Conservation (phyloP, 1,140 invertebrate species). For the Drosophila sp. region DNA sequence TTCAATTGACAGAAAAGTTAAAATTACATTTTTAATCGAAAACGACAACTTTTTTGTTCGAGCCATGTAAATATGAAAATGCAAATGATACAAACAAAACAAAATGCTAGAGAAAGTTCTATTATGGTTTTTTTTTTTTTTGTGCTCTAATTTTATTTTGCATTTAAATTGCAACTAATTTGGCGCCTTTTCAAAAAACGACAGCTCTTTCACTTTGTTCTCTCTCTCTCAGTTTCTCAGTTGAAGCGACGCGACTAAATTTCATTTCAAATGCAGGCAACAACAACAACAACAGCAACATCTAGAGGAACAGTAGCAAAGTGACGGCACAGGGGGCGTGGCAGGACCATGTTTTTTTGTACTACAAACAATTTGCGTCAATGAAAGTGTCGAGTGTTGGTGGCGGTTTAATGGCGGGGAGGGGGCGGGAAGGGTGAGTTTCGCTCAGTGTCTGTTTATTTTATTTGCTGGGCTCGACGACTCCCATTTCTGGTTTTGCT, state of each 20-base stretch:
- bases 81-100: slow-evolving; percentile 49
- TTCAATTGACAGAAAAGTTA: slow-evolving; percentile 26
- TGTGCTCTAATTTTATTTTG: slow-evolving; percentile 14
- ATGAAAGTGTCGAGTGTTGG: slow-evolving; percentile 61
- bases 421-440: neutral
- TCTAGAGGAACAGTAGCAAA: neutral
- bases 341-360: slow-evolving; percentile 18
- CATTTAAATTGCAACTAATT: slow-evolving; percentile 80
- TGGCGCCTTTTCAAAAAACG: slow-evolving; percentile 43
- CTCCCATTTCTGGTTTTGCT: slow-evolving; percentile 33
- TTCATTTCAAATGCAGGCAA: slow-evolving; percentile 66
- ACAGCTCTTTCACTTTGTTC: neutral
- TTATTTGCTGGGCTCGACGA: slow-evolving; percentile 47
- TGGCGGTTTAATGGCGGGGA: neutral
- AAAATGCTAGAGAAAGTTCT: slow-evolving; percentile 57
- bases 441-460: slow-evolving; percentile 61
- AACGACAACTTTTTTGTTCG: neutral
- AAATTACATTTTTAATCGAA: slow-evolving; percentile 20
- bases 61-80: slow-evolving; percentile 20
- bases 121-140: slow-evolving; percentile 40
- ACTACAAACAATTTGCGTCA: slow-evolving; percentile 76
- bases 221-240: neutral
- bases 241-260: slow-evolving; percentile 41
- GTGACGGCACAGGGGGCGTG: neutral
- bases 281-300: neutral